A percentile compares a stretch with the other conserved stretches of the same genome.
These are phyloP conservation scores for Gymnothorax javanicus DNA, from an alignment of 2,797 vertebrate genomes.

Conservation along the genomic window DNA sequence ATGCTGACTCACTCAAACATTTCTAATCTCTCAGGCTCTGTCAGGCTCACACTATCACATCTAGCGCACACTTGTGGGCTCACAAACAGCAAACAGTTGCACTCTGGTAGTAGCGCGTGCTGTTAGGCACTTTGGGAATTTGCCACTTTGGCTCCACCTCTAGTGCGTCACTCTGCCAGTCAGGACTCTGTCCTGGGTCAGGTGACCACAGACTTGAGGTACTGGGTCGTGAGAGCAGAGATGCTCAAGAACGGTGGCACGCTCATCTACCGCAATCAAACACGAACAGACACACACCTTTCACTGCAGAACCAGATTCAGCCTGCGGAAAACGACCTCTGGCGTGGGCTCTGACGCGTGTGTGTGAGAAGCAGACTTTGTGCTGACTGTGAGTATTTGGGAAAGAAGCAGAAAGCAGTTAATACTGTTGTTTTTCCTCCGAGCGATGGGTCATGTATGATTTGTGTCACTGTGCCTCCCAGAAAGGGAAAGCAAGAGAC, in stretches of 20 bases:
- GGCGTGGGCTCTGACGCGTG: not conserved
- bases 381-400: not conserved
- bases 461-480: not conserved
- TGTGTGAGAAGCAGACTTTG: constrained; percentile 2
- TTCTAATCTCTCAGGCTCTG: not conserved
- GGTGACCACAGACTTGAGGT: constrained; percentile 26
- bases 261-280: not conserved
- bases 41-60: not conserved
- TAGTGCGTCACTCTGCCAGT: constrained; percentile 14
- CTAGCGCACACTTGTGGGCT: not conserved
- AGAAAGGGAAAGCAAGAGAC: not conserved
- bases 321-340: not conserved
- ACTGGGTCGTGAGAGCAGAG: constrained; percentile 28
- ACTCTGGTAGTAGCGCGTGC: constrained; percentile 21
- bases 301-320: not conserved
- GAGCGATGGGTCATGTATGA: not conserved
- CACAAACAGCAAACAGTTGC: not conserved
- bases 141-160: not conserved
- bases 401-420: not conserved
- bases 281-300: constrained; percentile 8
- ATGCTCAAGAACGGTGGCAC: constrained; percentile 19
- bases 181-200: constrained; percentile 26
- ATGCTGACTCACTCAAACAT: not conserved
- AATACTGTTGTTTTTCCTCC: not conserved
- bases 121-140: constrained; percentile 18